phyloP scores from a whole-genome alignment of 2,113 vertebrate species.

The Neodon shergylaensis region DNA sequence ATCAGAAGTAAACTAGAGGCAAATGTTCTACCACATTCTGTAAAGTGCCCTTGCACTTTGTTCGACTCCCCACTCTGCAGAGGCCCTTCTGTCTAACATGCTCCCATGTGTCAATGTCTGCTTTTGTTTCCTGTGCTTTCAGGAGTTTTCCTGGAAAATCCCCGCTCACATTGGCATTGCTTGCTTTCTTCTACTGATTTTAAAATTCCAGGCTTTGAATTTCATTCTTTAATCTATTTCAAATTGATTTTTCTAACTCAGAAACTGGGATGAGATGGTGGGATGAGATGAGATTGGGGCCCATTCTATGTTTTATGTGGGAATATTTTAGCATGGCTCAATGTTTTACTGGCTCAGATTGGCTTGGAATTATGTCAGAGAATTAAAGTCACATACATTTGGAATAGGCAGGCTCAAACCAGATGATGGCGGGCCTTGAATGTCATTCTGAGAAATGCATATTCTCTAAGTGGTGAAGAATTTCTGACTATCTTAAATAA shows the following conservation, averaged over 20 bases:
- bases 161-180: neutral
- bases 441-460: neutral
- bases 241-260: slow-evolving; percentile 21
- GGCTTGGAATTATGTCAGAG: neutral
- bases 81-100: neutral
- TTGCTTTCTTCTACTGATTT: neutral
- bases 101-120: neutral
- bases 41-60: neutral
- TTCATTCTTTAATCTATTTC: neutral
- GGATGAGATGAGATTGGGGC: neutral
- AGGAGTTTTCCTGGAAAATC: neutral
- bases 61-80: neutral
- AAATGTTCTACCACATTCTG: neutral
- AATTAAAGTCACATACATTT: neutral
- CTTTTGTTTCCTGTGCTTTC: neutral
- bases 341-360: neutral
- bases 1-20: neutral
- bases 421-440: neutral
- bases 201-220: neutral
- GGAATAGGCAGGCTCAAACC: neutral
- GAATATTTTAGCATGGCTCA: neutral
- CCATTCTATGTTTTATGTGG: neutral
- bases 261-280: neutral
- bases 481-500: neutral
- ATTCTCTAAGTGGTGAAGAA: neutral